Conservation (phyloP, 2,888 invertebrate genomes). For the Chrysodeixis includens region DNA sequence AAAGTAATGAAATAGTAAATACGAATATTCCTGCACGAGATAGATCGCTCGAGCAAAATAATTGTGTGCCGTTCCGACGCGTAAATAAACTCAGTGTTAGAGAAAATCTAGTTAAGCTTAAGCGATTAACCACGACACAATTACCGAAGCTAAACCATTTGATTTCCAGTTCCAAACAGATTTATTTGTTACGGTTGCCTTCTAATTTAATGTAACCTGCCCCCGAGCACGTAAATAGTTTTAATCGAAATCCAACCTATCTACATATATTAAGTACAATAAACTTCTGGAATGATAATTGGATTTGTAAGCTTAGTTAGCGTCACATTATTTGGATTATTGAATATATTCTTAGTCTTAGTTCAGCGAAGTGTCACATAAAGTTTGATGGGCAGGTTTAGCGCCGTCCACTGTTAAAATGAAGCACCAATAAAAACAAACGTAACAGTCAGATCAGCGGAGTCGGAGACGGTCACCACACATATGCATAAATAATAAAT, state of each 20-base stretch:
- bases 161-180: conserved; percentile 53
- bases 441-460: conserved; percentile 45
- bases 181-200: conserved; percentile 45
- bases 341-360: not conserved
- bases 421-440: conserved; percentile 48
- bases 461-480: conserved; percentile 50
- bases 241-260: conserved; percentile 43
- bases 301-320: conserved; percentile 25
- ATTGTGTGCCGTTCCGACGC: conserved; percentile 31
- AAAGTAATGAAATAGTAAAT: conserved; percentile 11
- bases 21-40: conserved; percentile 19
- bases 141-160: conserved; percentile 42
- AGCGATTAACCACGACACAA: conserved; percentile 49
- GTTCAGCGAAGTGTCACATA: conserved; percentile 19
- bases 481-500: conserved; percentile 62
- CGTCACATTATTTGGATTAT: conserved; percentile 10
- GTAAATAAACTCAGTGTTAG: conserved; percentile 40
- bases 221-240: conserved; percentile 51
- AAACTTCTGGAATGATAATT: conserved; percentile 40
- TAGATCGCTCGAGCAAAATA: conserved; percentile 21
- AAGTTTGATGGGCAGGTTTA: conserved; percentile 24
- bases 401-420: conserved; percentile 37
- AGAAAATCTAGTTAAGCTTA: conserved; percentile 51
- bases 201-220: conserved; percentile 49
- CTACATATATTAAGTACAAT: conserved; percentile 40